These are phyloP conservation scores for Argya squamiceps DNA, from an alignment of 2,797 vertebrate species.

Conservation along the genomic window DNA sequence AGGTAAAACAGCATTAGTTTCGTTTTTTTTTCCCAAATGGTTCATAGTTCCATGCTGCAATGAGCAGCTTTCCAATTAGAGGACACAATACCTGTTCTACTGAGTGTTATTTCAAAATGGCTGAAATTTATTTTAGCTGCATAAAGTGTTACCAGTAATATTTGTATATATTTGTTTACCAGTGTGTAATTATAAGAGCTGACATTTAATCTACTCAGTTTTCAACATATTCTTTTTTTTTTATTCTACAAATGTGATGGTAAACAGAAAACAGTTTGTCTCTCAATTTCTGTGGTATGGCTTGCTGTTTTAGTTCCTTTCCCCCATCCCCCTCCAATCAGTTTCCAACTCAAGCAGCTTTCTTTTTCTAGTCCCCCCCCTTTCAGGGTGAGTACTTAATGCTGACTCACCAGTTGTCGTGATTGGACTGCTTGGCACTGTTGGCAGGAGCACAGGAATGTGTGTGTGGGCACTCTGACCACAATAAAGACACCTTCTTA, in stretches of 20 bases:
- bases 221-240: not conserved
- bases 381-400: not conserved
- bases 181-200: not conserved
- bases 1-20: conserved; percentile 11
- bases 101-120: not conserved
- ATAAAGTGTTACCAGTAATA: not conserved
- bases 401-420: not conserved
- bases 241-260: not conserved
- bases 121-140: not conserved
- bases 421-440: not conserved
- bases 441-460: fast-evolving
- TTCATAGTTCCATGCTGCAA: not conserved
- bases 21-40: not conserved
- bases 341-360: not conserved
- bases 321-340: not conserved
- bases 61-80: conserved; percentile 5
- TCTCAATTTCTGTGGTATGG: not conserved
- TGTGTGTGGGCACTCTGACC: not conserved
- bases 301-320: not conserved
- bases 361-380: not conserved
- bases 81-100: not conserved
- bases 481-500: not conserved
- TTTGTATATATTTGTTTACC: not conserved
- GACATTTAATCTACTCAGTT: not conserved
- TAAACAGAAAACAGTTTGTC: not conserved